Evolutionary conservation across 2,113 vertebrate species (phyloP).

Genomic region (Antennarius striatus): DNA sequence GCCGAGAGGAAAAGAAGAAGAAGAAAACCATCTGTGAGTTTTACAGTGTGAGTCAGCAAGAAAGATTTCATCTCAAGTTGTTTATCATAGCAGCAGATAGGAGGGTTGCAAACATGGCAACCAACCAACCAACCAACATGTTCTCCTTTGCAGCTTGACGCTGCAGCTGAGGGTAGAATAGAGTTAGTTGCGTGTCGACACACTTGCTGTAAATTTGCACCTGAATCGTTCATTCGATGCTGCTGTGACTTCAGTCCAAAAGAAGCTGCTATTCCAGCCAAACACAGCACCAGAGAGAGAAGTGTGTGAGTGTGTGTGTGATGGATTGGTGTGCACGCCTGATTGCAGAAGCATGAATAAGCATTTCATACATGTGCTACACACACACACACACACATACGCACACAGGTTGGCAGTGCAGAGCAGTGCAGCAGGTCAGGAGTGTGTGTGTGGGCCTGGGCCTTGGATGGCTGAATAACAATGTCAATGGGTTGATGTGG

Average conservation of each 20-base stretch:
- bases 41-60: no score
- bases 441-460: conserved; percentile 48
- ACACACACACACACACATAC: conserved; percentile 1
- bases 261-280: conserved; percentile 32
- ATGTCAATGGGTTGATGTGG: conserved; percentile 66
- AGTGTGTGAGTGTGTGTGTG: neutral
- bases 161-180: neutral
- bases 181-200: neutral
- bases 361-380: conserved; percentile 5
- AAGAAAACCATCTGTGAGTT: no score
- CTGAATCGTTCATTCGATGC: neutral
- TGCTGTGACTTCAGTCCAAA: conserved; percentile 26
- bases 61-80: no score
- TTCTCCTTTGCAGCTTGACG: conserved; percentile 8
- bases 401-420: conserved; percentile 6
- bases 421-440: conserved; percentile 46
- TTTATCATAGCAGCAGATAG: no score
- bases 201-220: neutral
- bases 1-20: no score
- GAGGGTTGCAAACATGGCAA: no score
- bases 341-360: conserved; percentile 46
- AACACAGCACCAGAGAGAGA: conserved; percentile 26
- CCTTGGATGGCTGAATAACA: conserved; percentile 43
- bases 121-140: neutral
- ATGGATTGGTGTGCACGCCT: conserved; percentile 18